Evolutionary conservation across 2,888 invertebrate species (phyloP), one percentile per base, ranked within the genome.

Genomic region (Tiphia femorata): DNA sequence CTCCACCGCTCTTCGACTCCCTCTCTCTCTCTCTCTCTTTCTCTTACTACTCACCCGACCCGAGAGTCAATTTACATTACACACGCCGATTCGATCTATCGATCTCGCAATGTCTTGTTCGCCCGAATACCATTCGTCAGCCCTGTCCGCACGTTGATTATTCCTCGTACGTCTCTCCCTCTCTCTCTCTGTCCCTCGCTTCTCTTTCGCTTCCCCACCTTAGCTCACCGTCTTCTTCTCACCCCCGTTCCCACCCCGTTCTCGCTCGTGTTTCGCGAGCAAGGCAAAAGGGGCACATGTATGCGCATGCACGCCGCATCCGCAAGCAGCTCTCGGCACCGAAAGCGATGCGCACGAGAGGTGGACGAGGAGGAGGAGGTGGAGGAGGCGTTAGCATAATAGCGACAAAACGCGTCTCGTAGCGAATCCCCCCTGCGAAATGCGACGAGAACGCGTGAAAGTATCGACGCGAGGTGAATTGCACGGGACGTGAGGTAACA

Each of bases 11-110:
- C n/a, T n/a, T n/a, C n/a, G n/a, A n/a, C n/a, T n/a, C n/a, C n/a
- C n/a, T n/a, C n/a, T n/a, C 25, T 25, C 25, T 4, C 8, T 25
- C 25, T 25, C 8, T 25, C 25, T 25, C 25, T 25, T 25, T 25
- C 25, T 25, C 25, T 25, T 25, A 8, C 25, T 4, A 8, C 19
- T 37, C 37, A 19, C 2, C 17, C 12, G 19, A 17, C 7, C 17
- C 37, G 19, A 33, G 58, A 64, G 64, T 69, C 69, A 69, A 69
- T 69, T 69, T 69, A 69, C 69, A 69, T 69, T 69, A 69, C 69
- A 69, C 67, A 57, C 69, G 52, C 57, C 66, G 69, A 69, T 69
- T 69, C 69, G 64, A 69, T 69, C 69, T 69, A 69, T 69, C 69
- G 69, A 69, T 69, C 69, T 69, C 67, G 61, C 69, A 64, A 62